These are phyloP conservation scores for Anoplopoma fimbria DNA, from an alignment of 2,113 vertebrate species.

Conservation along the genomic window DNA sequence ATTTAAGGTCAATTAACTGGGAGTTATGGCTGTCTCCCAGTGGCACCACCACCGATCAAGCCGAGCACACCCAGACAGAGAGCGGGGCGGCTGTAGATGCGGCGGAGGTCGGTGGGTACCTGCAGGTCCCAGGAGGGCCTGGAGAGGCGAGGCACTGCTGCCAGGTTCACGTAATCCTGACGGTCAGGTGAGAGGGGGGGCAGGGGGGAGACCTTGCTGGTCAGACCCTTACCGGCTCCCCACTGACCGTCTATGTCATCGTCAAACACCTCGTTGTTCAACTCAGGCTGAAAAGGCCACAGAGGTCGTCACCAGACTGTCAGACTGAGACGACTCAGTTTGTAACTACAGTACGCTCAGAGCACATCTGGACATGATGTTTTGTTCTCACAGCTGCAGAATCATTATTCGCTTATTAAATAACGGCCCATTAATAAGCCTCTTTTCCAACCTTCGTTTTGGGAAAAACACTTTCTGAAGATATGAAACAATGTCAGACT, in stretches of 20 bases:
- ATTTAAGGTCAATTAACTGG: conserved; percentile 10
- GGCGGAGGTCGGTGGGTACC: conserved; percentile 76
- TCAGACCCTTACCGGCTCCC: conserved; percentile 34
- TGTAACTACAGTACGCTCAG: not conserved
- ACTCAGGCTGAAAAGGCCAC: conserved; percentile 82
- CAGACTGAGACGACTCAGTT: not conserved
- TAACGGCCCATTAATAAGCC: too few species aligned
- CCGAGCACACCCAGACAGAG: conserved; percentile 17
- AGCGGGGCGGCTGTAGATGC: conserved; percentile 21
- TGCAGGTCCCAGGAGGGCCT: conserved; percentile 78
- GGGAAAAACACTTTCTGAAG: too few species aligned
- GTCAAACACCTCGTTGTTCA: conserved; percentile 84
- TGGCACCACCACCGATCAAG: conserved; percentile 40
- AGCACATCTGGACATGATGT: not conserved
- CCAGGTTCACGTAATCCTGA: conserved; percentile 83
- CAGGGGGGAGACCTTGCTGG: conserved; percentile 48
- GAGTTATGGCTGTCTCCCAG: conserved; percentile 13
- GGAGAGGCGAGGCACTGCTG: conserved; percentile 83
- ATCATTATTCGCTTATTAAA: not conserved
- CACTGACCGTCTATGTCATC: conserved; percentile 70
- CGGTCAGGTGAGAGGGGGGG: conserved; percentile 73
- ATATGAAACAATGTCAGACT: too few species aligned
- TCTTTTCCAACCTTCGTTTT: too few species aligned
- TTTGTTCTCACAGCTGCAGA: not conserved
- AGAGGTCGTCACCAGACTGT: conserved; percentile 45